Evolutionary conservation across 2,888 invertebrate species (phyloP), one percentile per base, ranked within the genome.

Genomic region (Drosophila macrospina): DNA sequence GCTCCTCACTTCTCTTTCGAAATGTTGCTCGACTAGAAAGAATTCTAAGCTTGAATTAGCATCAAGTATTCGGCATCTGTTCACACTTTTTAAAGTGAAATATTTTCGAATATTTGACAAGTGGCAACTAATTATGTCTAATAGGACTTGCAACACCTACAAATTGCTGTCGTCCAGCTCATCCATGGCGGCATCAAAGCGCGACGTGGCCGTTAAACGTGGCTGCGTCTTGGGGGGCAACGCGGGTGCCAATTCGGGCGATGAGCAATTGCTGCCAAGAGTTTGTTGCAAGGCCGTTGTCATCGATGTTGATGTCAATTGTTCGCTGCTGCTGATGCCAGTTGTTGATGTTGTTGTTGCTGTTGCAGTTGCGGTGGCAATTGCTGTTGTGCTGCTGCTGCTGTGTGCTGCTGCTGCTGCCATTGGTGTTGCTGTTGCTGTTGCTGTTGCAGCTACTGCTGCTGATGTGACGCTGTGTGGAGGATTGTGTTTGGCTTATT

Each of bases 151-250:
- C 34, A 6, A 47, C 44, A 78, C 81, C 36, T 91, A 93, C 80
- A 92, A 91, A 59, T 91, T 92, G 57, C 91, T 87, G 81, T 93
- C 92, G 76, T 93, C 93, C 67, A 91, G 90, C 79, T 93, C 93
- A 73, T 94, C 93, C 30, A 55, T 30, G 42, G 95, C 94, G 89
- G 96, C 95, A 91, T 96, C 96, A 89, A 96, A 95, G 64, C 95
- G 95, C 34, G 95, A 42, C 5, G 59, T 36, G 24, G 37, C 26
- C 2, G 32, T 36, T 10, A 36, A 13, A 6, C 74, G 75, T 7
- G 55, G 54, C 13, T 74, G 69, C n/a, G 67, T 69, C 48, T 84
- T 84, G 4, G 88, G 88, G 16, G 88, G 88, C 74, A 84, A 16
- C 34, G 84, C 88, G 5, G 84, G 88, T 16, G 83, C 86, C 54